Evolutionary conservation across 2,888 invertebrate species (phyloP), one percentile per base, ranked within the genome.

Genomic region (Heliconius sara): DNA sequence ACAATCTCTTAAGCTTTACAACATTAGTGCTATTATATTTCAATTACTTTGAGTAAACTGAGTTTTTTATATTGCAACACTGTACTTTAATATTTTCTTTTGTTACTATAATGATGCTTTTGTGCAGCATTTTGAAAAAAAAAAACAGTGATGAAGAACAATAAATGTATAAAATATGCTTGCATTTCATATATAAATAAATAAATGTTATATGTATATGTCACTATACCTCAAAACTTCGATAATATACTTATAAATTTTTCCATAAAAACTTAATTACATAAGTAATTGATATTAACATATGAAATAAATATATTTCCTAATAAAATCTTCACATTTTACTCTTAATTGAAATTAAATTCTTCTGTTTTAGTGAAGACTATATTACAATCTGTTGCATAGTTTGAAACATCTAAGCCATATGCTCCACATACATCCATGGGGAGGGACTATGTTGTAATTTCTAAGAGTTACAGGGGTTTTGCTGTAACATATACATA

Each of bases 161-260:
- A 60, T 25, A 27, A 65, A 27, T 65, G 27, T 27, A 65, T 65
- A 63, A 13, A 25, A 27, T 52, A 67, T 52, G 22, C 68, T n/a
- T 60, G n/a, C n/a, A n/a, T n/a, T n/a, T 60, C 52, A 76, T 76
- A 52, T 76, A 76, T 68, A 66, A 47, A 76, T 67, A n/a, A 52
- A 25, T 0, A 65, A 13, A 27, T 65, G 6, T 25, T 25, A 63
- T 57, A 63, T 27, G 6, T 65, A 65, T 27, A 25, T 63, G 25
- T 63, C 12, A 57, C 57, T 60, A 60, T 60, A 60, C n/a, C 22
- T 19, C 22, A n/a, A 10, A 60, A 57, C n/a, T n/a, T n/a, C 10
- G n/a, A 16, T 47, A 47, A 47, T 13, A 13, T 47, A 47, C 27
- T 27, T 27, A 27, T 47, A 13, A 16, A 16, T 0, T 47, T 47